Base-by-base conservation (phyloP, 1,140 invertebrate genomes). In the Riptortus pedestris region DNA sequence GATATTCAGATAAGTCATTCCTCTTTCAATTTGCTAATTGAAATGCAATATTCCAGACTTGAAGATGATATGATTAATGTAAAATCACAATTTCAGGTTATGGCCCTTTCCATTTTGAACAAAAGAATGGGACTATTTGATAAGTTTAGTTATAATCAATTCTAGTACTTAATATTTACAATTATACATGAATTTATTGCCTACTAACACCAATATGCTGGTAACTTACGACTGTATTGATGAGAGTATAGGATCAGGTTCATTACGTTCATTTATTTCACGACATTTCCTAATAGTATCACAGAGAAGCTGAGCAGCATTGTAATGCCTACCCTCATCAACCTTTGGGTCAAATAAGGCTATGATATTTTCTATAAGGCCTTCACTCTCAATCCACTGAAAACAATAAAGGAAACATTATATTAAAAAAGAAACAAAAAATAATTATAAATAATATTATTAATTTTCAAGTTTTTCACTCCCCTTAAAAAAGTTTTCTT, bases 361-460 rank as follows among this genome's bases (percentile, higher is more conserved):
- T 67, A 95, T 83, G 71, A 95, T 79, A 74, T 82, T 84, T 75
- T 91, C 86, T 67, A 95, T 82, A 70, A 94, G 81, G 73, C 86
- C 80, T 74, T 93, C 82, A 73, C 88, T 87, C 79, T 91, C 86
- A 70, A 96, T 80, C 91, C 91, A 96, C 91, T 96, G 74, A 61
- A 81, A 81, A 70, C 61, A 33, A 67, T 66, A 61, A 14, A 67
- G 11, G 18, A 61, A 5, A 27, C 9, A 22, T 2, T 2, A 60
- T 2, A 38, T 16, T 16, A 55, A 20, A 7, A 55, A 55, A 27
- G 14, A 22, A n/a, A 55, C 2, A 55, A 55, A 20, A 20, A 55
- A 55, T 2, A n/a, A 2, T 20, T 20, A 2, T 12, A 4, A 22
- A 28, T 51, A 51, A 20, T 20, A 20, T 51, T 2, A 1, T 51